phyloP scores from a whole-genome alignment of 2,888 invertebrate species.

The Elgonia sp. region DNA sequence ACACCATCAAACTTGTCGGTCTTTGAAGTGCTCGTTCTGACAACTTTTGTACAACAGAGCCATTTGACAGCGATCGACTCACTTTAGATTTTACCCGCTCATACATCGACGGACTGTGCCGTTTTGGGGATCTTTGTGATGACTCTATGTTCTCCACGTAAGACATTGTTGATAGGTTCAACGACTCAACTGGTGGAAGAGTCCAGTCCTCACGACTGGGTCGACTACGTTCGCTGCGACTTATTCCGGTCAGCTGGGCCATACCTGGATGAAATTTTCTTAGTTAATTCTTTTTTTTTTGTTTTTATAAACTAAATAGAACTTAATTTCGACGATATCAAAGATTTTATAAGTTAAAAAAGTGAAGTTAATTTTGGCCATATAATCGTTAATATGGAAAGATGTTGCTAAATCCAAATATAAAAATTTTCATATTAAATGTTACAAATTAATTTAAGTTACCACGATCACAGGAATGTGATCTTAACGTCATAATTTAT shows the following conservation, averaged over 20 bases:
- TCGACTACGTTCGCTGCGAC: constrained; percentile 81
- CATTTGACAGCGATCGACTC: constrained; percentile 90
- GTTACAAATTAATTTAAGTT: no score
- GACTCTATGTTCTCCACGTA: constrained; percentile 82
- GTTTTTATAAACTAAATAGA: no score
- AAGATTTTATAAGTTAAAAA: no score
- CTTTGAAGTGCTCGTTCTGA: constrained; percentile 87
- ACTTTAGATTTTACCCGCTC: constrained; percentile 88
- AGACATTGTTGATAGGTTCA: constrained; percentile 81
- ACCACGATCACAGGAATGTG: no score
- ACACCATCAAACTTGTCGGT: constrained; percentile 89
- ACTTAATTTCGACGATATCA: no score
- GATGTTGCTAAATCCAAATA: no score
- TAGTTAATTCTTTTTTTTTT: no score
- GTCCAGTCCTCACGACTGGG: constrained; percentile 85
- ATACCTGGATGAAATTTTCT: constrained; percentile 78
- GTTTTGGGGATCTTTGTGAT: constrained; percentile 87
- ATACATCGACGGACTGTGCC: constrained; percentile 87
- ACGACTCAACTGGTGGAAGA: constrained; percentile 83
- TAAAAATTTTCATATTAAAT: no score
- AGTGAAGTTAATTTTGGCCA: no score
- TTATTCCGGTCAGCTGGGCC: constrained; percentile 85
- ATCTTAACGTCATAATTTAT: no score
- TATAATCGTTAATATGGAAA: no score
- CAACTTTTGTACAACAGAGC: constrained; percentile 89